phyloP scores from a whole-genome alignment of 2,888 invertebrate species.

The Linnaemya tessellans region DNA sequence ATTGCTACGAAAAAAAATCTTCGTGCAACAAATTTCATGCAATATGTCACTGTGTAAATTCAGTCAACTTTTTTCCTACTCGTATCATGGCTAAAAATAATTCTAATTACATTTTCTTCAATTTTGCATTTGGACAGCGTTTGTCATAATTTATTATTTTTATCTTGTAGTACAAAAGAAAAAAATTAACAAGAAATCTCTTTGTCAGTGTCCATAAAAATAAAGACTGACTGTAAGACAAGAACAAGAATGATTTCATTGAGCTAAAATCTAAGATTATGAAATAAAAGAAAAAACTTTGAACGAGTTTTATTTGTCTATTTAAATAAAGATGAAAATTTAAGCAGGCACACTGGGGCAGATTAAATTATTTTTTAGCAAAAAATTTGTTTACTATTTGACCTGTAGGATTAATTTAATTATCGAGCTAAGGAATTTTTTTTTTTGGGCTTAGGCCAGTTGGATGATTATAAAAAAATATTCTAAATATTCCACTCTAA shows the following conservation, averaged over 20 bases:
- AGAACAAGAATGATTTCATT: constrained; percentile 9
- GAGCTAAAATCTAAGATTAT: constrained; percentile 27
- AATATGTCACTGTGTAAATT: too few relatives aligned
- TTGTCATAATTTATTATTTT: constrained; percentile 5
- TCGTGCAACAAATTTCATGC: too few relatives aligned
- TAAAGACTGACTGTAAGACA: not conserved
- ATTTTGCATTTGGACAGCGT: not conserved
- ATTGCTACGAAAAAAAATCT: too few relatives aligned
- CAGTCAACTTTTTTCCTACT: not conserved
- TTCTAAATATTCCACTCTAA: too few relatives aligned
- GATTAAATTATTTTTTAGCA: not conserved
- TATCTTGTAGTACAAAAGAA: constrained; percentile 4
- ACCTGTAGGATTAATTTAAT: too few relatives aligned
- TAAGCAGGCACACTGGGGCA: not conserved
- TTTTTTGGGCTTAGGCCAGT: too few relatives aligned
- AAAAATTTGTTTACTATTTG: too few relatives aligned
- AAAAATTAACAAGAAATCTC: constrained; percentile 2
- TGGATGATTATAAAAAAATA: too few relatives aligned
- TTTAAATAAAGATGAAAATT: not conserved
- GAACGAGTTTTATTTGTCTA: constrained; percentile 17
- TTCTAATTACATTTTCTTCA: not conserved
- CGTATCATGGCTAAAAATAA: not conserved
- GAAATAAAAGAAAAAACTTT: not conserved
- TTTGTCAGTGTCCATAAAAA: not conserved
- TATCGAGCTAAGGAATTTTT: too few relatives aligned